Evolutionary conservation across 2,888 invertebrate species (phyloP).

Genomic region (Tenthredo scrophulariae): DNA sequence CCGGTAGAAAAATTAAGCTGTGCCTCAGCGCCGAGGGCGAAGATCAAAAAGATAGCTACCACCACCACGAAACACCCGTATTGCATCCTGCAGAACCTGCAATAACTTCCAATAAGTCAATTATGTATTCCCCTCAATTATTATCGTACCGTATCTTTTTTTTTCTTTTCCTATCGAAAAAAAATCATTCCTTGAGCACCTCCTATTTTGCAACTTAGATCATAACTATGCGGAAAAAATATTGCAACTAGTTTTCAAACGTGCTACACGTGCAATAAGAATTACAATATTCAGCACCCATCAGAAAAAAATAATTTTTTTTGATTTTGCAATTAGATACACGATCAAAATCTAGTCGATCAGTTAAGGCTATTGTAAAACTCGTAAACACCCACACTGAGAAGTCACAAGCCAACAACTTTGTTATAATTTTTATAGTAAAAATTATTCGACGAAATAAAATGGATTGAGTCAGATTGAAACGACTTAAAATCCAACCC

Average conservation of each 20-base stretch:
- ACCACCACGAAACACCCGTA: conserved; percentile 31
- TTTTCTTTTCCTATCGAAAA: not conserved
- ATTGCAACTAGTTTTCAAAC: not conserved
- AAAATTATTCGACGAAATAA: not conserved
- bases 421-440: not conserved
- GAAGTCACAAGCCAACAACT: not conserved
- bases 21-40: conserved; percentile 61
- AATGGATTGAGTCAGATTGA: not conserved
- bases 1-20: conserved; percentile 73
- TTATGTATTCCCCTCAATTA: not conserved
- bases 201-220: not conserved
- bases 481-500: not conserved
- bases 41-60: conserved; percentile 58
- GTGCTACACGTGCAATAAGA: not conserved
- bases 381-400: not conserved
- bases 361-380: not conserved
- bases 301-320: not conserved
- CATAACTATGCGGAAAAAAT: not conserved
- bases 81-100: conserved; percentile 49
- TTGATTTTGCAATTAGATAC: not conserved
- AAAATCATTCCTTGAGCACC: not conserved
- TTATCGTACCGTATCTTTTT: not conserved
- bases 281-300: not conserved
- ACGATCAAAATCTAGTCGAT: not conserved
- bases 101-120: not conserved